Conservation (phyloP, 2,888 invertebrate species). For the Cantharis nigra region DNA sequence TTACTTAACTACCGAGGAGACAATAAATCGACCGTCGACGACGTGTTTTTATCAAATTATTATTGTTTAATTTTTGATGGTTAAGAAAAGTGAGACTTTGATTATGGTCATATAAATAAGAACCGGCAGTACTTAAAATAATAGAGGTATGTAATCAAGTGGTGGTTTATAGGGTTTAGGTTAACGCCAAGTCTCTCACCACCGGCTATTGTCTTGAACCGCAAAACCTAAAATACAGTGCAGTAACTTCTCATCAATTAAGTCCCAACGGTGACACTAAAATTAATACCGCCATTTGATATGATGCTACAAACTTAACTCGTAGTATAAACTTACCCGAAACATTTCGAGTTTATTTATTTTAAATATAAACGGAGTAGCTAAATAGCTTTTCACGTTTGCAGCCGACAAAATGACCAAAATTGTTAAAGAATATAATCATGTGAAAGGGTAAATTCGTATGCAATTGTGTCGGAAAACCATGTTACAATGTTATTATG, state of each 20-base stretch:
- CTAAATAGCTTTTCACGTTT: neutral
- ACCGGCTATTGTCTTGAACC: conserved; percentile 22
- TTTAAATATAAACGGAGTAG: neutral
- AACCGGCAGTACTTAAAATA: conserved; percentile 11
- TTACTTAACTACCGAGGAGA: neutral
- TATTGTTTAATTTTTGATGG: neutral
- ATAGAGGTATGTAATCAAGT: conserved; percentile 20
- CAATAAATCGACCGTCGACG: neutral
- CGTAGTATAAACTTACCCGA: conserved; percentile 3
- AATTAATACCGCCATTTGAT: conserved; percentile 24
- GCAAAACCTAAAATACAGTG: conserved; percentile 25
- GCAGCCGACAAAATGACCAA: neutral
- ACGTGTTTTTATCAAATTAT: too few species aligned
- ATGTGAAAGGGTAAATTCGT: neutral
- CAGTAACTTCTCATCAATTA: conserved; percentile 29
- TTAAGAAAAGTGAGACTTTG: neutral
- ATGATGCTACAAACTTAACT: conserved; percentile 3
- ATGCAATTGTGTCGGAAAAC: neutral
- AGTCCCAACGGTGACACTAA: conserved; percentile 17
- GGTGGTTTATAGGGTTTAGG: conserved; percentile 10
- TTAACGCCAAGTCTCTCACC: conserved; percentile 19
- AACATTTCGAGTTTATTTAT: neutral
- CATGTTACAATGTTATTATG: neutral
- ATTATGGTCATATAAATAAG: neutral
- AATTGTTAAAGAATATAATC: neutral